Conservation (phyloP, 64 coral and sea anemone species). For the Dendronephthya gigantea region DNA sequence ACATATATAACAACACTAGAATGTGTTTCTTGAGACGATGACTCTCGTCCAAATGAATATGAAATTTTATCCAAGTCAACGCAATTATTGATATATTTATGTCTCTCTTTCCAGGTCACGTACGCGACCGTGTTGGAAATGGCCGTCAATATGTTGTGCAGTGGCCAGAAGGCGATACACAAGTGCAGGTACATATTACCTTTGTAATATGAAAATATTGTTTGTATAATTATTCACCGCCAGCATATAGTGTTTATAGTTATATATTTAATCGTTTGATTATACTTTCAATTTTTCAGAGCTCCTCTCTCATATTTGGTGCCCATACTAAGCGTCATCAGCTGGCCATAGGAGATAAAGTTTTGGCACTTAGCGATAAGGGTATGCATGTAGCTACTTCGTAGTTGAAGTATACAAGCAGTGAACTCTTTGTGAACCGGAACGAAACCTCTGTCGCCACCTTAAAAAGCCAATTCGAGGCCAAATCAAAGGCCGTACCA, state of each 20-base stretch:
- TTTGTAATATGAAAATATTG: not conserved
- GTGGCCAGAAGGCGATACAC: slow-evolving; percentile 75
- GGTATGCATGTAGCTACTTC: slow-evolving; percentile 24
- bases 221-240: not conserved
- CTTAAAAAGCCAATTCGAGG: no score
- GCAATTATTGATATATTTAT: not conserved
- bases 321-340: slow-evolving; percentile 93
- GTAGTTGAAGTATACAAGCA: not conserved
- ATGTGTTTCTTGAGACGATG: no score
- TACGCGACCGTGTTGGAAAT: slow-evolving; percentile 92
- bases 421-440: not conserved
- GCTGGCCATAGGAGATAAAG: slow-evolving; percentile 64
- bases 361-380: slow-evolving; percentile 75
- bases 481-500: no score
- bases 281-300: slow-evolving; percentile 36
- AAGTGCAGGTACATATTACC: slow-evolving; percentile 83
- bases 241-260: no score
- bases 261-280: no score
- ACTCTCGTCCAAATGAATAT: not conserved
- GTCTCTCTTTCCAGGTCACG: slow-evolving; percentile 40
- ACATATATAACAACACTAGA: no score
- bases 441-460: no score
- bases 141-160: slow-evolving; percentile 90
- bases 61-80: not conserved
- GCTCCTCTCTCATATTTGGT: slow-evolving; percentile 88